These are phyloP conservation scores for Caenorhabditis japonica DNA, from an alignment of 2,888 invertebrate species.

Conservation along the genomic window DNA sequence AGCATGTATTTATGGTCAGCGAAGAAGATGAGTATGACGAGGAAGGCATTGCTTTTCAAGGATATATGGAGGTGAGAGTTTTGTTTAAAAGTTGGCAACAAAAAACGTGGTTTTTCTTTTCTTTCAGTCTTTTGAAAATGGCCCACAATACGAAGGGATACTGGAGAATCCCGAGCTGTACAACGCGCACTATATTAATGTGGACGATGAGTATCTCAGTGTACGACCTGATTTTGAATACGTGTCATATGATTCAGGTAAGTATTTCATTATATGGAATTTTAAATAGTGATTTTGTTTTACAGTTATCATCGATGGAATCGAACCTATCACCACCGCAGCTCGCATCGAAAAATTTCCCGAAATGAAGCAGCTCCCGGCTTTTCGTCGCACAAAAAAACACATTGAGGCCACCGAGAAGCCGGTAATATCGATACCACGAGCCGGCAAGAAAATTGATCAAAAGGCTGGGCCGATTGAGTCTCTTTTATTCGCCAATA, in stretches of 20 bases:
- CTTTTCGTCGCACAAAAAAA: not conserved
- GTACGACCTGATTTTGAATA: not conserved
- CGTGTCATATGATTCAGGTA: not conserved
- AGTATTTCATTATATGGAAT: no score
- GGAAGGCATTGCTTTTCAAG: not conserved
- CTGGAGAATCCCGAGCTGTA: slow-evolving; percentile 5
- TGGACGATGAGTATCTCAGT: not conserved
- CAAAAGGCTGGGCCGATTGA: no score
- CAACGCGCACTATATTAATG: not conserved
- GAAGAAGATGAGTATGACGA: not conserved
- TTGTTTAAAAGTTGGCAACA: no score
- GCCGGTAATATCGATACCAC: not conserved
- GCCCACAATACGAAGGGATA: not conserved
- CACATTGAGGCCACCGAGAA: not conserved
- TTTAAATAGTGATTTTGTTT: no score
- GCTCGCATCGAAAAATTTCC: not conserved
- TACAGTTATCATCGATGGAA: slow-evolving; percentile 1
- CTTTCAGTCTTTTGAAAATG: no score
- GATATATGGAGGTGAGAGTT: no score
- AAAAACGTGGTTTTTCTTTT: no score
- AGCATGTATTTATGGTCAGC: not conserved
- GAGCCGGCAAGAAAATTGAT: no score
- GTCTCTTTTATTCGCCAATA: no score
- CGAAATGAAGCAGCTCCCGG: slow-evolving; percentile 1
- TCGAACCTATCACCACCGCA: not conserved